A percentile compares a stretch with the other conserved stretches of the same genome.
Conservation (phyloP, 1,140 invertebrate genomes). For the Nasonia longicornis region DNA sequence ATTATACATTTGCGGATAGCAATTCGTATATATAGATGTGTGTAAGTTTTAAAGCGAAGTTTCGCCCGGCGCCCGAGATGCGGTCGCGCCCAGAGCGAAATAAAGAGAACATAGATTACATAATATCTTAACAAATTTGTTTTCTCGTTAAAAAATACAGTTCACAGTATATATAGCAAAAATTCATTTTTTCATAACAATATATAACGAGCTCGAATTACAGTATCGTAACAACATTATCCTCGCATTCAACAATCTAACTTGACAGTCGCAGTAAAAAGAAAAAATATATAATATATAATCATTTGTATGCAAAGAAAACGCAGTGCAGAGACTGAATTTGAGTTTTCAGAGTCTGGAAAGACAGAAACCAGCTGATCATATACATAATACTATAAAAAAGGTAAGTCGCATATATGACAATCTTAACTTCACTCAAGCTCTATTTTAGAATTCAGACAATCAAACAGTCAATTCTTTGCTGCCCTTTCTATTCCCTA, state of each 20-base stretch:
- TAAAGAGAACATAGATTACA: slow-evolving; percentile 30
- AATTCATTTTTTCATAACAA: slow-evolving; percentile 32
- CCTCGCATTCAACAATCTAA: slow-evolving; percentile 33
- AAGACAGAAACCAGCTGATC: slow-evolving; percentile 19
- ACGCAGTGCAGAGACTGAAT: slow-evolving; percentile 18
- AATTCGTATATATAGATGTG: slow-evolving; percentile 17
- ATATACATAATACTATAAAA: slow-evolving; percentile 29
- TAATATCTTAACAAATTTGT: slow-evolving; percentile 36
- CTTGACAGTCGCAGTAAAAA: slow-evolving; percentile 37
- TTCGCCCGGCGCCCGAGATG: not conserved
- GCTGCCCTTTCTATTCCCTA: not conserved
- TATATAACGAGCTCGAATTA: slow-evolving; percentile 37
- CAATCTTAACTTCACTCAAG: slow-evolving; percentile 12
- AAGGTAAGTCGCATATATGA: slow-evolving; percentile 15
- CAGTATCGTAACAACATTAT: slow-evolving; percentile 34
- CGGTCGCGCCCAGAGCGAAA: slow-evolving; percentile 1
- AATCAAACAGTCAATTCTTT: slow-evolving; percentile 33
- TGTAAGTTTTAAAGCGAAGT: slow-evolving; percentile 33
- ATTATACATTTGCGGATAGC: not conserved
- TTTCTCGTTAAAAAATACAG: slow-evolving; percentile 38
- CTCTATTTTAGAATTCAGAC: too few relatives aligned
- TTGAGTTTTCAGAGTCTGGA: slow-evolving; percentile 5
- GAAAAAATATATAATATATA: slow-evolving; percentile 21
- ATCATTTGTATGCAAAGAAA: slow-evolving; percentile 8
- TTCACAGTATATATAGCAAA: slow-evolving; percentile 40